phyloP scores from a whole-genome alignment of 53 echinoderm and acorn worm genomes.

The Actinopyga echinites region DNA sequence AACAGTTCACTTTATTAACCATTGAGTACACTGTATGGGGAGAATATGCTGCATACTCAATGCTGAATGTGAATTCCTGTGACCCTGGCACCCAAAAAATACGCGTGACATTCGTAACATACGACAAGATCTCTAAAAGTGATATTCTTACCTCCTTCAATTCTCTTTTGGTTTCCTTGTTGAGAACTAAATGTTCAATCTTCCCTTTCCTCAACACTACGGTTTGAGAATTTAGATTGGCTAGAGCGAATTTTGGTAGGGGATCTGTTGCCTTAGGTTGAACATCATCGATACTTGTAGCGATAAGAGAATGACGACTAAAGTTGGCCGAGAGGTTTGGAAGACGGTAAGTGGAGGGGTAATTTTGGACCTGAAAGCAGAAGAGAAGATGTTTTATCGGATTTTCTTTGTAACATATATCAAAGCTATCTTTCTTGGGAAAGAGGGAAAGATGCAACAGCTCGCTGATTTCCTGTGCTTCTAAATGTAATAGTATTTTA shows the following conservation, averaged over 20 bases:
- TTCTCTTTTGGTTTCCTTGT: conserved; percentile 71
- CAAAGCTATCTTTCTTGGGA: too few species aligned
- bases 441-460: too few species aligned
- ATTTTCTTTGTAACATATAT: too few species aligned
- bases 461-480: too few species aligned
- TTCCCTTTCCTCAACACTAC: conserved; percentile 69
- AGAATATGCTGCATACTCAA: too few species aligned
- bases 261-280: conserved; percentile 13
- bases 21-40: too few species aligned
- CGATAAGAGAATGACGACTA: conserved; percentile 61
- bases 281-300: conserved; percentile 10
- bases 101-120: too few species aligned
- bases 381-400: neutral
- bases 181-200: conserved; percentile 58
- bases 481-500: too few species aligned
- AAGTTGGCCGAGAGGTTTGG: conserved; percentile 58
- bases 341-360: conserved; percentile 71
- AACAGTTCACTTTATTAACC: too few species aligned
- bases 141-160: conserved; percentile 64
- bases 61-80: too few species aligned
- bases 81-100: too few species aligned
- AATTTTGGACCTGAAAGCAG: conserved; percentile 44
- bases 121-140: too few species aligned
- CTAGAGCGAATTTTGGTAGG: conserved; percentile 51
- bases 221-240: conserved; percentile 73